A percentile compares a stretch with the other conserved stretches of the same genome.
Conservation (phyloP, 2,888 invertebrate species). For the Chrysomela aeneicollis region DNA sequence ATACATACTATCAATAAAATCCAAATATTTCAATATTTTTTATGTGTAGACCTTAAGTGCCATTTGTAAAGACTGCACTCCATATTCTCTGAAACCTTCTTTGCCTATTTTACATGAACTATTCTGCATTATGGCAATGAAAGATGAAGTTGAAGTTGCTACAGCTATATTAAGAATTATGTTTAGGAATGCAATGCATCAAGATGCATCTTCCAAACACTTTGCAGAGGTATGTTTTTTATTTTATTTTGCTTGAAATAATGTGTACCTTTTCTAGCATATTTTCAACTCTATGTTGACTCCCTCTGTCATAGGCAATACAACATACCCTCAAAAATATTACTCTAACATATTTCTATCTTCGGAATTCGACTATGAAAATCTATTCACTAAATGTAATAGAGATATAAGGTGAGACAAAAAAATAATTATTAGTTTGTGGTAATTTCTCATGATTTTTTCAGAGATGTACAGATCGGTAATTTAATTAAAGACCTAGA, state of each 20-base stretch:
- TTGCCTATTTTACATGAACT: slow-evolving; percentile 39
- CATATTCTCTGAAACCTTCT: slow-evolving; percentile 41
- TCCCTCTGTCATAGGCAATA: slow-evolving; percentile 34
- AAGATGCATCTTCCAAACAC: slow-evolving; percentile 38
- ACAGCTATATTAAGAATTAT: slow-evolving; percentile 41
- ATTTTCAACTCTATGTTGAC: slow-evolving; percentile 38
- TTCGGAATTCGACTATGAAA: slow-evolving; percentile 43
- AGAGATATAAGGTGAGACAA: slow-evolving; percentile 37
- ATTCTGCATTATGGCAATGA: slow-evolving; percentile 37
- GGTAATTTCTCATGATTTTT: slow-evolving; percentile 10
- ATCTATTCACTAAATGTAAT: slow-evolving; percentile 40
- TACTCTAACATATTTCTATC: slow-evolving; percentile 43
- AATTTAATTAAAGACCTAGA: slow-evolving; percentile 39
- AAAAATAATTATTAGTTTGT: neutral
- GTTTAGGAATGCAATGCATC: slow-evolving; percentile 43
- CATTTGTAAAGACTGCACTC: slow-evolving; percentile 43
- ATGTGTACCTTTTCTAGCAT: slow-evolving; percentile 36
- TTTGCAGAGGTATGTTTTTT: slow-evolving; percentile 28
- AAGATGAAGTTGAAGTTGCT: slow-evolving; percentile 35
- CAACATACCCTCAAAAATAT: slow-evolving; percentile 40
- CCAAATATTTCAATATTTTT: slow-evolving; percentile 5
- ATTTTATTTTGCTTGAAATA: neutral
- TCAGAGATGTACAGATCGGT: slow-evolving; percentile 39
- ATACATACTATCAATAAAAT: no score
- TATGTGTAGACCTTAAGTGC: slow-evolving; percentile 35